Percentiles rank a stretch among this genome's conserved stretches.
These are phyloP conservation scores for Pherbina coryleti DNA, from an alignment of 2,888 invertebrate species.

Conservation along the genomic window DNA sequence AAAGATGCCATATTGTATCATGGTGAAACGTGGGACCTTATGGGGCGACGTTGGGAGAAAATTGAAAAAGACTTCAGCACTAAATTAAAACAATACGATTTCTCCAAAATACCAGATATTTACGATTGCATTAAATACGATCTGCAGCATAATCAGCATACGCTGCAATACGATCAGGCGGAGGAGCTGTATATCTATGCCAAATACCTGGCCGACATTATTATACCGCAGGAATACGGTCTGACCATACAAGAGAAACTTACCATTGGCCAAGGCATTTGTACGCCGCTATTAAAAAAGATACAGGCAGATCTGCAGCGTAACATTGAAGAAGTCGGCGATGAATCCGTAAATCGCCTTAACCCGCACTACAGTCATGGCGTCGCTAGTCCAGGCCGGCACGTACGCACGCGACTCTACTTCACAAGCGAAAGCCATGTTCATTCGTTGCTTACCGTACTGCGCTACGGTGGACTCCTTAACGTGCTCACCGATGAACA, in stretches of 20 bases:
- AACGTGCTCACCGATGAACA: constrained; percentile 94
- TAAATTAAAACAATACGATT: constrained; percentile 93
- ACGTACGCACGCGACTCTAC: constrained; percentile 98
- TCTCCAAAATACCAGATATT: constrained; percentile 99
- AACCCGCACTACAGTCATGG: constrained; percentile 99
- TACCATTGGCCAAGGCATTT: constrained; percentile 96
- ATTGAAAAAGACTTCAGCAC: constrained; percentile 98
- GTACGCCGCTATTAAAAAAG: constrained; percentile 95
- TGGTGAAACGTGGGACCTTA: constrained; percentile 98
- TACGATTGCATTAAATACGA: constrained; percentile 99
- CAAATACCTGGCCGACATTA: constrained; percentile 97
- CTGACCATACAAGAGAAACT: constrained; percentile 95
- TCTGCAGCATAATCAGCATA: constrained; percentile 96
- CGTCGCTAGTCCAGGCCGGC: constrained; percentile 96
- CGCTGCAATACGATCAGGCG: constrained; percentile 91
- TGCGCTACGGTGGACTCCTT: constrained; percentile 91
- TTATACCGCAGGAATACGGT: constrained; percentile 99
- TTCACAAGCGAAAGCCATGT: constrained; percentile 99
- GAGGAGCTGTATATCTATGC: constrained; percentile 93
- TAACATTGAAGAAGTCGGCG: constrained; percentile 92
- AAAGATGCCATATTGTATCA: constrained; percentile 96
- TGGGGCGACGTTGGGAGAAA: constrained; percentile 97
- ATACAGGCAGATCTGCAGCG: constrained; percentile 94
- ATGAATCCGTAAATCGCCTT: constrained; percentile 94
- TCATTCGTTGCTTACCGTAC: constrained; percentile 95